Percentiles rank a stretch among this genome's conserved stretches.
Conservation (phyloP, 2,888 invertebrate genomes). For the Himalopsyche japonica region DNA sequence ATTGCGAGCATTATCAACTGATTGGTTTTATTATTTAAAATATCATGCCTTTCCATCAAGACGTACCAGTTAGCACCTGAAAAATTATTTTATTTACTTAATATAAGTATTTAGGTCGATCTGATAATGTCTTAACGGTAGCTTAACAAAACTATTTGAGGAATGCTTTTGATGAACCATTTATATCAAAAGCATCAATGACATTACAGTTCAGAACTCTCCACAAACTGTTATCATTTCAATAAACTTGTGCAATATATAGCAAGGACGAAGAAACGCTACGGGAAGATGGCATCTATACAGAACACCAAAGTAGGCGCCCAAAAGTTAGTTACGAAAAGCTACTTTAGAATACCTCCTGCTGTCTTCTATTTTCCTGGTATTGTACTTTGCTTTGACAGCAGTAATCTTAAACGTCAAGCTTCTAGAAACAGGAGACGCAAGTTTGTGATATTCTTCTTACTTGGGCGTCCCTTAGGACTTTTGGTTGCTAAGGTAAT, state of each 20-base stretch:
- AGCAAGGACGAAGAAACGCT: neutral
- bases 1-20: no score
- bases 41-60: no score
- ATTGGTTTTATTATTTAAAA: no score
- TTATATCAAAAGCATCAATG: neutral
- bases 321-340: neutral
- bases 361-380: neutral
- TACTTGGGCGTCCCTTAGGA: neutral
- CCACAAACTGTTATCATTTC: neutral
- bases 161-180: neutral
- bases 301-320: neutral
- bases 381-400: neutral
- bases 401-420: neutral
- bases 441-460: neutral
- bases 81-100: no score
- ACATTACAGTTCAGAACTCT: neutral
- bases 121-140: no score
- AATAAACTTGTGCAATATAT: neutral
- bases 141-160: no score
- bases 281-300: neutral
- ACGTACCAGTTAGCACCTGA: no score
- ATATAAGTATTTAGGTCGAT: no score
- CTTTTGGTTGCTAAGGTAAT: neutral
- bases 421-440: neutral
- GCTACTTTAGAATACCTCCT: neutral